phyloP scores from a whole-genome alignment of 2,797 vertebrate species.

The Xenopus petersii region DNA sequence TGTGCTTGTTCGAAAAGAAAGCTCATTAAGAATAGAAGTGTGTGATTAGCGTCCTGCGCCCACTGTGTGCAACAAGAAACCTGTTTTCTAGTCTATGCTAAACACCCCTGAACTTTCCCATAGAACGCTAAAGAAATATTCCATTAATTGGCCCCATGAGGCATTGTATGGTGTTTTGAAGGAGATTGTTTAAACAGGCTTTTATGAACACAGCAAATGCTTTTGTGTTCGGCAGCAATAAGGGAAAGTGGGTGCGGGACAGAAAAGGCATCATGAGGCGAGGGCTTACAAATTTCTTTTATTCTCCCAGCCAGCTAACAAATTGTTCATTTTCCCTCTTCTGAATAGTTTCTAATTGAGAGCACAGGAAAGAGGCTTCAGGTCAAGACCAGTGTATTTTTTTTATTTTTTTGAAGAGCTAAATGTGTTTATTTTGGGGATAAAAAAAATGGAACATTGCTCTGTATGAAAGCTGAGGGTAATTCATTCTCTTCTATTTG shows the following conservation, averaged over 20 bases:
- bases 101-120: conserved; percentile 38
- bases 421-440: conserved; percentile 28
- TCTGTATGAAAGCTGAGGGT: background rate
- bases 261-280: conserved; percentile 34
- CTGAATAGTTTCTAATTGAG: conserved; percentile 41
- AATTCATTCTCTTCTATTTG: background rate
- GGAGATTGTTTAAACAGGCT: conserved; percentile 44
- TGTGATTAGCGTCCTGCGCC: conserved; percentile 25
- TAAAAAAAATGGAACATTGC: background rate
- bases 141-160: conserved; percentile 46
- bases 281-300: conserved; percentile 13
- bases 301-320: conserved; percentile 17
- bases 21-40: conserved; percentile 10
- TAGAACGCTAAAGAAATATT: conserved; percentile 43
- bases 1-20: conserved; percentile 8
- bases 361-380: conserved; percentile 13
- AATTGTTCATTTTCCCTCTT: conserved; percentile 37
- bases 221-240: conserved; percentile 24
- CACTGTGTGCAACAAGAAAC: conserved; percentile 26
- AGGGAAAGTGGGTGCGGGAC: conserved; percentile 14
- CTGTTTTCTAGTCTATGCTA: conserved; percentile 40
- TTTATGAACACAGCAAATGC: conserved; percentile 27
- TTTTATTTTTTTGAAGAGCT: background rate
- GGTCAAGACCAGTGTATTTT: conserved; percentile 3
- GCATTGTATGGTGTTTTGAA: conserved; percentile 40